Evolutionary conservation across 2,888 invertebrate species (phyloP).

Genomic region (Chrysina gloriosa): DNA sequence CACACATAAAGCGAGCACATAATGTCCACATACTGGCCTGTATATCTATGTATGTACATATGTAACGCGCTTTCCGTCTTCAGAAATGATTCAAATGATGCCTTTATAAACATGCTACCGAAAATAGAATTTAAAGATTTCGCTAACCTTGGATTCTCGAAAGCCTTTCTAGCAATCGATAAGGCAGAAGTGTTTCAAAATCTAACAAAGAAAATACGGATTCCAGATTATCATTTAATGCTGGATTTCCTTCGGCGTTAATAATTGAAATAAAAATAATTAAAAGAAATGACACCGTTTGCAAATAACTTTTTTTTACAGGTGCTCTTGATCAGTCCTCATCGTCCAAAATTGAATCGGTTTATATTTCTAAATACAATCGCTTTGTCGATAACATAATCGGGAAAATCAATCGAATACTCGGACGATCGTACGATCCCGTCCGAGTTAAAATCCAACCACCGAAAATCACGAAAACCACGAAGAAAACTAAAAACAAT

Average conservation of each 20-base stretch:
- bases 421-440: slow-evolving; percentile 84
- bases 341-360: slow-evolving; percentile 69
- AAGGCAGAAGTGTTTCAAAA: neutral
- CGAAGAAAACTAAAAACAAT: slow-evolving; percentile 63
- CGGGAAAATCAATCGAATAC: slow-evolving; percentile 82
- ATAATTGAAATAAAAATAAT: no score
- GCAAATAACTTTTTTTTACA: slow-evolving; percentile 17
- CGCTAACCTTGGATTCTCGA: slow-evolving; percentile 26
- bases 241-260: neutral
- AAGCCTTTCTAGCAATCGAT: neutral
- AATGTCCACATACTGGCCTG: neutral
- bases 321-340: slow-evolving; percentile 48
- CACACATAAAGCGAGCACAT: neutral
- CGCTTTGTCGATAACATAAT: slow-evolving; percentile 87
- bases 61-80: slow-evolving; percentile 13
- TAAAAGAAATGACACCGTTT: no score
- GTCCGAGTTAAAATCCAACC: slow-evolving; percentile 80
- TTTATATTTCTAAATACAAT: slow-evolving; percentile 85
- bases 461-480: slow-evolving; percentile 69
- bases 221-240: neutral
- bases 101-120: slow-evolving; percentile 26
- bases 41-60: no score
- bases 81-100: slow-evolving; percentile 34
- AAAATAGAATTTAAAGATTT: slow-evolving; percentile 36
- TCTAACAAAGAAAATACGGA: slow-evolving; percentile 5